Evolutionary conservation across 2,888 invertebrate genomes (phyloP).

Genomic region (Platynereis dumerilii): DNA sequence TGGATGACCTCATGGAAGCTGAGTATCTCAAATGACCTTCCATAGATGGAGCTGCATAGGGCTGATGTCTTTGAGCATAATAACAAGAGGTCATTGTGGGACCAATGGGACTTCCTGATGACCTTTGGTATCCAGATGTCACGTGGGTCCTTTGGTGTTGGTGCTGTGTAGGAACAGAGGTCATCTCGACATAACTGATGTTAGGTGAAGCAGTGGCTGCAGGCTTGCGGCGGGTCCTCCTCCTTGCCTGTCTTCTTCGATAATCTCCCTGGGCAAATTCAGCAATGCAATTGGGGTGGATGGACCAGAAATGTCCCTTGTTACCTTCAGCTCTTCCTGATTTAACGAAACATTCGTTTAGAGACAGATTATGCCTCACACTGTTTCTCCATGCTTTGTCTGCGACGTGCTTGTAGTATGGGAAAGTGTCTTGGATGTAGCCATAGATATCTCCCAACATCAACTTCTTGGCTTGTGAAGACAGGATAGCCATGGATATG

Average conservation of each 20-base stretch:
- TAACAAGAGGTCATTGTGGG: too few species aligned
- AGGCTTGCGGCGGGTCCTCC: slow-evolving; percentile 71
- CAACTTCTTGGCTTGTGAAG: slow-evolving; percentile 49
- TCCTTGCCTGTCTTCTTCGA: slow-evolving; percentile 90
- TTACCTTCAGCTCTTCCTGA: slow-evolving; percentile 73
- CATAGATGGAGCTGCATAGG: too few species aligned
- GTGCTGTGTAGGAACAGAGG: neutral
- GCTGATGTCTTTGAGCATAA: too few species aligned
- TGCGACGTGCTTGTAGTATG: slow-evolving; percentile 49
- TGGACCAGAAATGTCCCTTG: slow-evolving; percentile 98
- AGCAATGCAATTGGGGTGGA: slow-evolving; percentile 95
- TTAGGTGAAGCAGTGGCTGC: neutral
- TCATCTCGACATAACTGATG: slow-evolving; percentile 23
- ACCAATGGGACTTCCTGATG: too few species aligned
- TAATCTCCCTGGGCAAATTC: slow-evolving; percentile 97
- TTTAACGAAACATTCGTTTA: slow-evolving; percentile 61
- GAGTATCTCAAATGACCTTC: too few species aligned
- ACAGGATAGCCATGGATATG: slow-evolving; percentile 61
- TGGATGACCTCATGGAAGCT: too few species aligned
- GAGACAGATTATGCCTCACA: slow-evolving; percentile 58
- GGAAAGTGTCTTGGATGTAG: slow-evolving; percentile 55
- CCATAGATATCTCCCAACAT: slow-evolving; percentile 59
- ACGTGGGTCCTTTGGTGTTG: too few species aligned
- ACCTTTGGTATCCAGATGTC: too few species aligned
- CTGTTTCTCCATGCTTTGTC: slow-evolving; percentile 60